Base-by-base conservation (phyloP, 2,888 invertebrate species). In the Gari tellinella region DNA sequence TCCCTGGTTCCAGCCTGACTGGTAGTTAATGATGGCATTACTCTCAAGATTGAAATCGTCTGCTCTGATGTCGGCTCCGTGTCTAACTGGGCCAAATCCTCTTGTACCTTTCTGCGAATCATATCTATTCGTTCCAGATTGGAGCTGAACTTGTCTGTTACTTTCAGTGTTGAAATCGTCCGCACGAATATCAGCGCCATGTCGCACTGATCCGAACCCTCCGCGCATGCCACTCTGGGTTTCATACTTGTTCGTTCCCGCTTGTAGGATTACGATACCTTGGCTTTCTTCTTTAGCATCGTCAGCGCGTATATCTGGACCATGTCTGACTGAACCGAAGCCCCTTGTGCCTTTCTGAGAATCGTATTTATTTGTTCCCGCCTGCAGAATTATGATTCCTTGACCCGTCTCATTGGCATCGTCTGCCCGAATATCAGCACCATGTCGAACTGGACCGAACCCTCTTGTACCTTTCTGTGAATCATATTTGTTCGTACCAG, bases 211-310 rank as follows among this genome's bases (percentile, higher is more conserved):
- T 8, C 91, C 91, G 73, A 87, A 84, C 23, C 84, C 73, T 26
- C 84, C 74, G 14, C 75, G 55, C 86, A 89, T 91, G 3, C 91
- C 91, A 15, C 83, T 68, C 73, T 92, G 92, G 21, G 82, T 82
- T 25, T 91, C 91, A 25, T 84, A 86, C 68, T 91, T 89, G 81
- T 91, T 92, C 31, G 85, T 88, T 23, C 92, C 92, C 21, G 89
- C 84, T 68, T 91, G 91, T 2, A 90, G 80, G 38, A 90, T 86
- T 38, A 91, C 88, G 10, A 88, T 65, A 2, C 84, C 84, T 19
- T 88, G 84, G 26, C 90, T 87, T 26, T 85, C 89, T 55, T 81
- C 80, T 26, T 75, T 60, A 57, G 82, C 72, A 23, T 89, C 88
- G 55, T 91, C 91, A 38, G 88, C 87, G 12, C 87, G 62, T 67